A percentile compares a stretch with the other conserved stretches of the same genome.
These are phyloP conservation scores for Volucella zonaria DNA, from an alignment of 2,888 invertebrate species.

Conservation along the genomic window DNA sequence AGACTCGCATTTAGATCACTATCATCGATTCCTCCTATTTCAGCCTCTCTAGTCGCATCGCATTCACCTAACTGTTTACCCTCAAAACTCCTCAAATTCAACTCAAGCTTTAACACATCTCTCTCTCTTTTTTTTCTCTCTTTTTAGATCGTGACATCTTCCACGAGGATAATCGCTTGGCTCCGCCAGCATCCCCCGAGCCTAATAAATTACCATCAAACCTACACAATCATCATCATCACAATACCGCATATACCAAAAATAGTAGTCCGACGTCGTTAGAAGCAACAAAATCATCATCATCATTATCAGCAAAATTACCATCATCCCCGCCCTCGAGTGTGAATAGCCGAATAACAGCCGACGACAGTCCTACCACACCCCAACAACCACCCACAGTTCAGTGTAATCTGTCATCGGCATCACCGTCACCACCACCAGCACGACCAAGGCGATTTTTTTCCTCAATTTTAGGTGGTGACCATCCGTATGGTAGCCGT, in stretches of 20 bases:
- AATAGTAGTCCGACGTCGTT: conserved; percentile 55
- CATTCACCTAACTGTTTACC: neutral
- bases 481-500: conserved; percentile 91
- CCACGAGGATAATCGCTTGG: conserved; percentile 81
- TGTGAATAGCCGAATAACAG: conserved; percentile 54
- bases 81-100: neutral
- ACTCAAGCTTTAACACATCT: neutral
- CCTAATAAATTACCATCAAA: conserved; percentile 60
- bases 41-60: neutral
- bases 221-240: conserved; percentile 24
- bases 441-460: conserved; percentile 87
- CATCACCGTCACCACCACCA: conserved; percentile 42
- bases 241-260: conserved; percentile 66
- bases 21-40: neutral
- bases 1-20: neutral
- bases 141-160: conserved; percentile 85
- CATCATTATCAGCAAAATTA: conserved; percentile 24
- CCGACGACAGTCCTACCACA: conserved; percentile 49
- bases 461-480: conserved; percentile 91
- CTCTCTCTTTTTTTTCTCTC: conserved; percentile 76
- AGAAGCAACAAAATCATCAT: conserved; percentile 22
- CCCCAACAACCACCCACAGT: conserved; percentile 30
- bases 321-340: conserved; percentile 47
- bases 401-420: conserved; percentile 1
- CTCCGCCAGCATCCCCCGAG: conserved; percentile 71